phyloP scores from a whole-genome alignment of 2,797 vertebrate genomes.

The Centropyge bicolor region DNA sequence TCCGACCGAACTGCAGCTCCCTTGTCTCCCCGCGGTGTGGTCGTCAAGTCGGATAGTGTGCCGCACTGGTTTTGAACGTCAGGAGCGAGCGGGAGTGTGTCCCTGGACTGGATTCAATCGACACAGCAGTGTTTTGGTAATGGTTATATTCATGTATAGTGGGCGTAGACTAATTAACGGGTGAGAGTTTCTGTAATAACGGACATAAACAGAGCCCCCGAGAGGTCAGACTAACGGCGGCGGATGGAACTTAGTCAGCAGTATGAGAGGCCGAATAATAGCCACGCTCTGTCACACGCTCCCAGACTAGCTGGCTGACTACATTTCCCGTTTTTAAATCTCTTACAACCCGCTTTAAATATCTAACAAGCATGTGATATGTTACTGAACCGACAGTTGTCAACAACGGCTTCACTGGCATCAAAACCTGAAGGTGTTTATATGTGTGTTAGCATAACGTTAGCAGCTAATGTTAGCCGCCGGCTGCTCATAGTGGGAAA shows the following conservation, averaged over 20 bases:
- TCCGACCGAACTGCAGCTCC: constrained; percentile 73
- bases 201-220: background rate
- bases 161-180: accelerated
- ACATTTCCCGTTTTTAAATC: accelerated
- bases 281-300: constrained; percentile 37
- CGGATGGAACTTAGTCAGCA: background rate
- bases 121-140: constrained; percentile 53
- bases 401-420: background rate
- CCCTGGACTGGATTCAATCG: constrained; percentile 16
- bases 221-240: background rate
- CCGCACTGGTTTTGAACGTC: constrained; percentile 66
- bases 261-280: constrained; percentile 43
- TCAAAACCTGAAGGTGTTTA: background rate
- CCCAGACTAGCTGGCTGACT: constrained; percentile 28
- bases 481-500: background rate
- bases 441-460: constrained; percentile 18
- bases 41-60: constrained; percentile 12
- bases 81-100: constrained; percentile 72
- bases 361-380: accelerated
- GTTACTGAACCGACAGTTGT: background rate
- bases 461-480: constrained; percentile 46
- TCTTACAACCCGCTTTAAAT: accelerated
- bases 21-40: constrained; percentile 20
- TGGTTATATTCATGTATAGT: accelerated
- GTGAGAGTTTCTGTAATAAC: too few species aligned